Conservation (phyloP, 2,797 vertebrate species). For the Leuciscus waleckii region DNA sequence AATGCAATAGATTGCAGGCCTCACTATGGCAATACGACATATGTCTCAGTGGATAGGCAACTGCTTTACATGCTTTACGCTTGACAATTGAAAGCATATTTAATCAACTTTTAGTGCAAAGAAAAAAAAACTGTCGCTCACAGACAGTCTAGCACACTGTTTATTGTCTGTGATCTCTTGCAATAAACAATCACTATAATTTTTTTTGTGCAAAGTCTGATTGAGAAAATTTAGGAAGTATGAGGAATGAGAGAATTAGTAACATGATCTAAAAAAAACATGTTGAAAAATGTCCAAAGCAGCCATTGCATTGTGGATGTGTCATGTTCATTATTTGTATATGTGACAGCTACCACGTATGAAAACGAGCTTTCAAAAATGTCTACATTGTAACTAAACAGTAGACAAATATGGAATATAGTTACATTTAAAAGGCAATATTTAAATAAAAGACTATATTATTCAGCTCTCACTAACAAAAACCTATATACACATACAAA, state of each 20-base stretch:
- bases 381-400: not conserved
- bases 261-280: not conserved
- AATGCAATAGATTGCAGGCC: constrained; percentile 55
- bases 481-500: not conserved
- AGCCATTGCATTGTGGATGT: not conserved
- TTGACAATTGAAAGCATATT: constrained; percentile 18
- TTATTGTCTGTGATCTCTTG: not conserved
- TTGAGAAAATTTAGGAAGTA: not conserved
- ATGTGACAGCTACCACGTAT: not conserved
- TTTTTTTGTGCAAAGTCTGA: not conserved
- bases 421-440: not conserved
- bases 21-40: constrained; percentile 54
- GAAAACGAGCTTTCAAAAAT: not conserved
- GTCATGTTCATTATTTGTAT: not conserved
- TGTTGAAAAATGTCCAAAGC: not conserved
- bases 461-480: not conserved
- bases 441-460: not conserved
- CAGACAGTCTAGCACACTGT: not conserved
- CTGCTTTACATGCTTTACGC: constrained; percentile 18
- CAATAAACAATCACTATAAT: not conserved
- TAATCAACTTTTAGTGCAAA: not conserved
- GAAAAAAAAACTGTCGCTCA: not conserved
- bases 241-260: not conserved
- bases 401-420: not conserved
- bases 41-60: constrained; percentile 32